Conservation (phyloP, 2,888 invertebrate genomes). For the Automeris io region DNA sequence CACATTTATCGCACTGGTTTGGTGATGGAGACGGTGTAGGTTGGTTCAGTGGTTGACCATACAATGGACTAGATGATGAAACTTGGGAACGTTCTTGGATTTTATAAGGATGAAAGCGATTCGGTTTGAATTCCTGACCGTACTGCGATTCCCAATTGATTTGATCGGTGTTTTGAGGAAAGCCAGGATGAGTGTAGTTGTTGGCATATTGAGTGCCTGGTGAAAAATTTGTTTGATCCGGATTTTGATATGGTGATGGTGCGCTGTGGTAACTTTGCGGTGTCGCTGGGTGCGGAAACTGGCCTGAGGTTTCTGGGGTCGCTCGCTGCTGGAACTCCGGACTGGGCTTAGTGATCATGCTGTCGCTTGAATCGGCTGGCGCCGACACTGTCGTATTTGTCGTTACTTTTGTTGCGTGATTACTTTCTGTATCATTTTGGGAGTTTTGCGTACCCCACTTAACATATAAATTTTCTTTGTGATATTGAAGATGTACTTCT, state of each 20-base stretch:
- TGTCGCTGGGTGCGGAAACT: constrained; percentile 80
- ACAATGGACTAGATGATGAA: constrained; percentile 73
- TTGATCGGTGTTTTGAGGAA: constrained; percentile 68
- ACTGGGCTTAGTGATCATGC: constrained; percentile 78
- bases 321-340: constrained; percentile 77
- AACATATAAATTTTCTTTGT: constrained; percentile 84
- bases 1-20: constrained; percentile 90
- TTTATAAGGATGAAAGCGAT: constrained; percentile 71
- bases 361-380: constrained; percentile 86
- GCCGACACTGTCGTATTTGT: constrained; percentile 79
- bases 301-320: constrained; percentile 75
- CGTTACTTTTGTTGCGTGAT: constrained; percentile 80
- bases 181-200: constrained; percentile 68
- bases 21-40: constrained; percentile 84
- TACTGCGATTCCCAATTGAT: constrained; percentile 69
- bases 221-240: constrained; percentile 77
- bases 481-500: constrained; percentile 87
- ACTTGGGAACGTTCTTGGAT: constrained; percentile 74
- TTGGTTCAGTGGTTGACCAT: constrained; percentile 78
- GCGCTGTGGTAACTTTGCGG: constrained; percentile 81
- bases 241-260: constrained; percentile 80
- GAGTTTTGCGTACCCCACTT: constrained; percentile 82
- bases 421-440: constrained; percentile 80
- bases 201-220: constrained; percentile 72
- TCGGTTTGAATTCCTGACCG: constrained; percentile 61